Conservation (phyloP, 2,113 vertebrate genomes). For the Tenebrosternarchus preto region DNA sequence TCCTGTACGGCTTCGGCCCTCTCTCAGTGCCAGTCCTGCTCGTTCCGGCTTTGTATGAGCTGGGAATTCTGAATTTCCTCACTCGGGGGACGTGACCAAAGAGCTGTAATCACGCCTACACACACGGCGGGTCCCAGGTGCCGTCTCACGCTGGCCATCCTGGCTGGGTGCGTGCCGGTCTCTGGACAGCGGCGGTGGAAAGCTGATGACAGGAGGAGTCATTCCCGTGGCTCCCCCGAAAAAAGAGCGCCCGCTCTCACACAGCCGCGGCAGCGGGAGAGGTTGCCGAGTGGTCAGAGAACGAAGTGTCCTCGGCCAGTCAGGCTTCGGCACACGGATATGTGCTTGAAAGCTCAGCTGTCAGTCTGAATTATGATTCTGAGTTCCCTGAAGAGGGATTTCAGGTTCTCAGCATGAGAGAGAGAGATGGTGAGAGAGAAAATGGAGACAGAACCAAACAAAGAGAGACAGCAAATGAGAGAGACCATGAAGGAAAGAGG, state of each 20-base stretch:
- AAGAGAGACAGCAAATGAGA: neutral
- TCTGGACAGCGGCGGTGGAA: no score
- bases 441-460: neutral
- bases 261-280: neutral
- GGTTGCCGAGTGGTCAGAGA: neutral
- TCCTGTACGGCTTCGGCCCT: constrained; percentile 50
- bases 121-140: neutral
- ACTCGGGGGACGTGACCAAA: constrained; percentile 20
- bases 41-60: constrained; percentile 16
- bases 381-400: constrained; percentile 13
- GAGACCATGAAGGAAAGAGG: neutral
- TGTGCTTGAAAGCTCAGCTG: constrained; percentile 48
- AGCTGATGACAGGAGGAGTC: no score
- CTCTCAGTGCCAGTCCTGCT: constrained; percentile 55
- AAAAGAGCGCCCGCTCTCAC: neutral
- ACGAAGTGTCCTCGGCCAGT: neutral
- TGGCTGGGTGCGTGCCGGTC: no score
- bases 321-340: constrained; percentile 12
- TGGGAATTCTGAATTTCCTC: constrained; percentile 19
- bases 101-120: constrained; percentile 6
- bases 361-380: constrained; percentile 40
- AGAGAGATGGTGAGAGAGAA: neutral
- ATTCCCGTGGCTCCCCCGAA: no score
- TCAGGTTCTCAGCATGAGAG: constrained; percentile 21
- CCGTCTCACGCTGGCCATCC: no score